phyloP scores from a whole-genome alignment of 1,140 invertebrate genomes.

The Papilio helenus region DNA sequence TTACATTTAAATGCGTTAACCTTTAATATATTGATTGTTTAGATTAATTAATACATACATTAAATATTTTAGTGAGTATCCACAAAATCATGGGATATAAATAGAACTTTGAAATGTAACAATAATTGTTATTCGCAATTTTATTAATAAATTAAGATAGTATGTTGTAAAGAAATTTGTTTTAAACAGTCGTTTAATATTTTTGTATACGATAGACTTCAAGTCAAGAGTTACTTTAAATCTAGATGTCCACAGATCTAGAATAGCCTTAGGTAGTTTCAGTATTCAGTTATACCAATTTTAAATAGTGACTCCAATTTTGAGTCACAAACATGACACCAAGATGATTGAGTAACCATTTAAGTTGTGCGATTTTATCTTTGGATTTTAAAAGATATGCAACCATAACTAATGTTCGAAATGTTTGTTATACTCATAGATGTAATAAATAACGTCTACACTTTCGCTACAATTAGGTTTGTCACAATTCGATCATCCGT shows the following conservation, averaged over 20 bases:
- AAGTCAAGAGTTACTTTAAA: neutral
- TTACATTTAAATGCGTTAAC: neutral
- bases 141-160: neutral
- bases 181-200: constrained; percentile 2
- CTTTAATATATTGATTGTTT: constrained; percentile 3
- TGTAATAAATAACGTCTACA: neutral
- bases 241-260: neutral
- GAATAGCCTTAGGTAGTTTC: neutral
- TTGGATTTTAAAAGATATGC: neutral
- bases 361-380: neutral
- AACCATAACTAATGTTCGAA: neutral
- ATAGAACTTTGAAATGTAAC: neutral
- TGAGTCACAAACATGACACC: neutral
- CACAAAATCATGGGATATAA: constrained; percentile 15
- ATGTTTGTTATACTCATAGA: neutral
- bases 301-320: neutral
- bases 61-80: neutral
- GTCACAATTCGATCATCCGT: neutral
- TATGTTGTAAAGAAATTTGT: neutral
- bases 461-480: neutral
- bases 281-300: neutral
- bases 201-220: neutral
- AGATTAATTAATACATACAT: neutral
- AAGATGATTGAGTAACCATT: neutral
- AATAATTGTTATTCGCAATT: constrained; percentile 3